These are phyloP conservation scores for Meiosimyza decipiens DNA, from an alignment of 2,888 invertebrate species.

Conservation along the genomic window DNA sequence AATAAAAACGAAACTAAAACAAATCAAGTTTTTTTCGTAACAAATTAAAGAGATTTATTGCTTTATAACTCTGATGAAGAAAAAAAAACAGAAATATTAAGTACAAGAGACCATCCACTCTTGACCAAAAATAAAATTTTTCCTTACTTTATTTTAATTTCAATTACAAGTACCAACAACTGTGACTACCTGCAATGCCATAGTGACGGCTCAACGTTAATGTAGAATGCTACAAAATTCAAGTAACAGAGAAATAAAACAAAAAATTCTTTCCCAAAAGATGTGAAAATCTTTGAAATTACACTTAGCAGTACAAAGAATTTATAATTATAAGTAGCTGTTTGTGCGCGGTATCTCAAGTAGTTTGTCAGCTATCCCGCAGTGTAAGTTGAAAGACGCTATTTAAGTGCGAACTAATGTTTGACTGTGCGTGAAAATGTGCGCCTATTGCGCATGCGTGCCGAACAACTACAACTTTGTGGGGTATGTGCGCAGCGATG, in stretches of 20 bases:
- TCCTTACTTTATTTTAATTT: background rate
- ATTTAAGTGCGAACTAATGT: slow-evolving; percentile 9
- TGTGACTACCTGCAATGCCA: slow-evolving; percentile 8
- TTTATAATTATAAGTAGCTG: background rate
- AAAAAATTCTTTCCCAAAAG: background rate
- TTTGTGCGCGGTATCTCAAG: background rate
- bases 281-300: slow-evolving; percentile 6
- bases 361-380: background rate
- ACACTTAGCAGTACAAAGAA: background rate
- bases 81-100: background rate
- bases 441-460: background rate
- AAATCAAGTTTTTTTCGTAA: background rate
- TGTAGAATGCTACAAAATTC: background rate
- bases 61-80: slow-evolving; percentile 12
- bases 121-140: background rate
- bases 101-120: background rate
- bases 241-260: background rate
- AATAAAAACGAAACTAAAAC: slow-evolving; percentile 20
- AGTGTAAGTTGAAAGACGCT: background rate
- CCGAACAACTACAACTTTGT: too few species aligned
- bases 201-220: too few species aligned
- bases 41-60: slow-evolving; percentile 19
- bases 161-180: slow-evolving; percentile 1
- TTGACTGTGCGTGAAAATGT: slow-evolving; percentile 11
- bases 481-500: too few species aligned